phyloP scores from a whole-genome alignment of 1,140 invertebrate genomes.

The Achroia grisella region DNA sequence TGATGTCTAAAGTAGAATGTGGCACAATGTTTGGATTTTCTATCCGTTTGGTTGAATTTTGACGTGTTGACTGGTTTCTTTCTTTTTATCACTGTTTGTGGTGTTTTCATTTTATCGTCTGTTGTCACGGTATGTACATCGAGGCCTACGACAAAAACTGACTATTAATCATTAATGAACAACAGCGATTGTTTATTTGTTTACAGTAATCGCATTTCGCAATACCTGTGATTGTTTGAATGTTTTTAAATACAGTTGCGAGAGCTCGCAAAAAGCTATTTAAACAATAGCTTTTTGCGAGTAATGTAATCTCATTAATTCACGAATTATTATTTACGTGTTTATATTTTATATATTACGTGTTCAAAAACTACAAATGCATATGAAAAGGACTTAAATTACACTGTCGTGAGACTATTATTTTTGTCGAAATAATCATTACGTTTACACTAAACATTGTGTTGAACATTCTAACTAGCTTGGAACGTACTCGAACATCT shows the following conservation, averaged over 20 bases:
- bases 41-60: constrained; percentile 79
- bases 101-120: constrained; percentile 47
- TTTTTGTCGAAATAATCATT: no score
- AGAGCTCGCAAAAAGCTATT: no score
- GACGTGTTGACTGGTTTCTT: constrained; percentile 72
- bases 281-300: background rate
- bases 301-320: no score
- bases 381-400: no score
- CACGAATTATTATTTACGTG: no score
- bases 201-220: constrained; percentile 10
- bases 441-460: no score
- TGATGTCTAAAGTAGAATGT: constrained; percentile 89
- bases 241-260: constrained; percentile 35
- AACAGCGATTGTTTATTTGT: constrained; percentile 17
- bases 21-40: constrained; percentile 85
- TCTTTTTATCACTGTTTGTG: constrained; percentile 65
- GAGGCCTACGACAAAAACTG: constrained; percentile 38
- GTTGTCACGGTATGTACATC: constrained; percentile 23
- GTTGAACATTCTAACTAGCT: no score
- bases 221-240: constrained; percentile 19
- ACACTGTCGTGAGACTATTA: no score
- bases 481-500: no score
- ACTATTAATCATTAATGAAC: constrained; percentile 8
- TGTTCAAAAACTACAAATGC: no score
- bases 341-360: no score